Conservation (phyloP, 2,888 invertebrate genomes). For the Eupithecia inturbata region DNA sequence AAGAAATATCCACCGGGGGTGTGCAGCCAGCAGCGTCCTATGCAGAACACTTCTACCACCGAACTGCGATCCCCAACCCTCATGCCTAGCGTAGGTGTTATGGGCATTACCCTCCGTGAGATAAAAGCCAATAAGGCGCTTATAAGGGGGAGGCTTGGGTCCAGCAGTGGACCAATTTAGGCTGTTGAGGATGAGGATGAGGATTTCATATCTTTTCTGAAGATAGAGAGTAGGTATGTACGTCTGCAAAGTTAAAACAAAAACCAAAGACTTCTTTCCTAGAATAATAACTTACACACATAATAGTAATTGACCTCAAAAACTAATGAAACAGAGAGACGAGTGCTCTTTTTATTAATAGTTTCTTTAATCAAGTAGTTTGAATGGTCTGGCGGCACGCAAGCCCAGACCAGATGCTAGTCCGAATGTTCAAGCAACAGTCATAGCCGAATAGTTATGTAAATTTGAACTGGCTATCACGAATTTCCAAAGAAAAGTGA, state of each 20-base stretch:
- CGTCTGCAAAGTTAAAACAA: neutral
- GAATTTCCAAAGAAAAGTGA: constrained; percentile 73
- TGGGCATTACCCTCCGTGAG: no score
- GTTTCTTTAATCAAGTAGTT: constrained; percentile 49
- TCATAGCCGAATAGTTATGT: constrained; percentile 52
- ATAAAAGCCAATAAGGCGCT: no score
- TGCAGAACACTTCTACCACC: no score
- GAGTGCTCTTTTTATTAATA: constrained; percentile 55
- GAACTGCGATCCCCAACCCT: no score
- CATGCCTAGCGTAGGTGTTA: no score
- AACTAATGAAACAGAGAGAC: constrained; percentile 51
- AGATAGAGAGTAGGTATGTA: neutral
- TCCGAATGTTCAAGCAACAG: constrained; percentile 27
- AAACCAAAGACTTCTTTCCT: constrained; percentile 8
- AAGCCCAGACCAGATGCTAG: constrained; percentile 19
- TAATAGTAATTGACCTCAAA: constrained; percentile 48
- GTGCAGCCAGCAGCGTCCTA: no score
- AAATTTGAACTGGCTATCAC: constrained; percentile 59
- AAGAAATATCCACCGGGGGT: no score
- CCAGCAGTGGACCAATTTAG: no score
- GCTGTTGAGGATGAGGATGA: no score
- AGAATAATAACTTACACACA: constrained; percentile 15
- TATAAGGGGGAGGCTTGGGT: no score
- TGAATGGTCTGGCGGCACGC: constrained; percentile 46
- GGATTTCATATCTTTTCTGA: neutral